Base-by-base conservation (phyloP, 2,888 invertebrate species). In the Cistogaster globosa region DNA sequence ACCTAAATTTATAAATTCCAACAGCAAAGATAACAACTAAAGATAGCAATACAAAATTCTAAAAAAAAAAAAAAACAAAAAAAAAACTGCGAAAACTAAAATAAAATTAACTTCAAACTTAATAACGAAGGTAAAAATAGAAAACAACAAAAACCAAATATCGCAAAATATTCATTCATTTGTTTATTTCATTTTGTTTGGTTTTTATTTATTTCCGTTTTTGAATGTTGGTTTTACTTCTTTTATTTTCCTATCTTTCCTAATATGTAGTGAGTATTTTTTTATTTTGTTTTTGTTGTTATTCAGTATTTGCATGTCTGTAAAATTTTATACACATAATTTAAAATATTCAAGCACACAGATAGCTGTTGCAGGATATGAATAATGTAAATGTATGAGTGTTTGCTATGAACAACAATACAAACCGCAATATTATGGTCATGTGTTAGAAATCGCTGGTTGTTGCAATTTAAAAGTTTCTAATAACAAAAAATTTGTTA, bases 151-250 rank as follows among this genome's bases (percentile, higher is more conserved):
- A 20, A 38, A 62, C n/a, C 38, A 80, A 58, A 72, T 16, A 71
- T 53, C 7, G 58, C 62, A 72, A 65, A 65, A 65, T 72, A 65
- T 72, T 63, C 72, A 81, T 60, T 51, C 48, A 74, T 80, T 80
- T 67, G 72, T 72, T 80, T 72, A 53, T n/a, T 53, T 53, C 67
- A 65, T 82, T 79, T 77, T 42, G 48, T 58, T 62, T 78, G 67
- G 58, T 77, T 83, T 78, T 78, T 83, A 72, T 74, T 78, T 83
- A 78, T 83, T 78, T 75, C 83, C 83, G 74, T 55, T 78, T 32
- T 32, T 20, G 38, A 65, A 65, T 53, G 51, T 53, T 71, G 20
- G 20, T 58, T 18, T 48, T 55, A 53, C 26, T 58, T 20, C 67
- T 51, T 55, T 67, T 76, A 72, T 72, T 83, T 67, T 53, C 20